phyloP scores from a whole-genome alignment of 2,113 vertebrate genomes.

The Cnemophilus loriae region DNA sequence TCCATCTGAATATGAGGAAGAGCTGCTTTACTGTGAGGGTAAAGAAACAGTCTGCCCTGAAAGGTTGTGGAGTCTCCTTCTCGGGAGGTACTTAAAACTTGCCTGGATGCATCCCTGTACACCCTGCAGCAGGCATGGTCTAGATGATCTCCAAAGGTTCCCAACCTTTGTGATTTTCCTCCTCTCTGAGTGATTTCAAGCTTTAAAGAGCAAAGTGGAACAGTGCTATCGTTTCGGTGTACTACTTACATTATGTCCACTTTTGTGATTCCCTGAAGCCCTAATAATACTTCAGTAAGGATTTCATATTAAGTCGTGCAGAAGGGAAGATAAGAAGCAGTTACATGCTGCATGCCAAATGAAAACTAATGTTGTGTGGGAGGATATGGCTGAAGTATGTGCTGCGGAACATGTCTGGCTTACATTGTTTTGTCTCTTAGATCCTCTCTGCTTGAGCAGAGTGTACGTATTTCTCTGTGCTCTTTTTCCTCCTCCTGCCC shows the following conservation, averaged over 20 bases:
- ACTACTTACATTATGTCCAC: background rate
- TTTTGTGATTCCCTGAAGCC: background rate
- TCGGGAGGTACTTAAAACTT: background rate
- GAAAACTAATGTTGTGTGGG: conserved; percentile 28
- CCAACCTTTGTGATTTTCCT: background rate
- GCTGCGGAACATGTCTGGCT: background rate
- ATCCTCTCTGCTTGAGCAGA: background rate
- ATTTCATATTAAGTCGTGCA: background rate
- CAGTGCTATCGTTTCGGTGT: background rate
- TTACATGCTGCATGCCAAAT: background rate
- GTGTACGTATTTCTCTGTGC: background rate
- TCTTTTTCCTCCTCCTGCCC: background rate
- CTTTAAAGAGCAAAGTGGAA: background rate
- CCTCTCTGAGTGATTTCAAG: background rate
- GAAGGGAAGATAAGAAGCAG: conserved; percentile 11
- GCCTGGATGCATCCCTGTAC: background rate
- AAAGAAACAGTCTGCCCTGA: background rate
- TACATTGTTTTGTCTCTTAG: conserved; percentile 16
- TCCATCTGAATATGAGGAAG: background rate
- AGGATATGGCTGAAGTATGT: conserved; percentile 21
- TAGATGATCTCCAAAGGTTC: background rate
- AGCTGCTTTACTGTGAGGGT: background rate
- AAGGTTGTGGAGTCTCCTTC: background rate
- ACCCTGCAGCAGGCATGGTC: background rate
- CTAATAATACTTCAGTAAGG: background rate